A percentile compares a stretch with the other conserved stretches of the same genome.
phyloP scores from a whole-genome alignment of 2,797 vertebrate species.

The Spondyliosoma cantharus region DNA sequence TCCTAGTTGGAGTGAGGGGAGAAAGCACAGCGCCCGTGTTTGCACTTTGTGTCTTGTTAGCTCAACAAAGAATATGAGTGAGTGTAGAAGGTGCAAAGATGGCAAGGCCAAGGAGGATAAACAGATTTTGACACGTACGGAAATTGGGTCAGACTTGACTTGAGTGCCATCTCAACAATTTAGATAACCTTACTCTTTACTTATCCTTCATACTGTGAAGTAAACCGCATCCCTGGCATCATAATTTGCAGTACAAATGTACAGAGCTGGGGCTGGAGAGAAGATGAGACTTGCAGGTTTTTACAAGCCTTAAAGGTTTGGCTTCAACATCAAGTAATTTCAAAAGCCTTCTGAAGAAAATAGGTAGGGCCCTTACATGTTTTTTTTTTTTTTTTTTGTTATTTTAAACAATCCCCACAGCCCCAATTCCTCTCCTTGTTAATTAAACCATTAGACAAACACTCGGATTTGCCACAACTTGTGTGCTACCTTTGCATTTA shows the following conservation, averaged over 20 bases:
- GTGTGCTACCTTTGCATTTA: not conserved
- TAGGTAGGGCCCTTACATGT: not conserved
- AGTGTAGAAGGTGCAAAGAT: not conserved
- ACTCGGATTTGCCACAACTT: not conserved
- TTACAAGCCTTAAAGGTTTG: constrained; percentile 42
- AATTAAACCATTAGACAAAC: not conserved
- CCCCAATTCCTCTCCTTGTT: not conserved
- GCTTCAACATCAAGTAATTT: constrained; percentile 35
- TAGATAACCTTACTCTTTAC: not conserved
- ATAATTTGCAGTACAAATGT: not conserved
- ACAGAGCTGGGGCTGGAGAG: not conserved
- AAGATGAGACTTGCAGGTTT: constrained; percentile 29
- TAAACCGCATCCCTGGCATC: constrained; percentile 3
- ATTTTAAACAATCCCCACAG: too few species aligned
- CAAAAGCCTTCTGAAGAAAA: constrained; percentile 18
- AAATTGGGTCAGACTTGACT: constrained; percentile 16
- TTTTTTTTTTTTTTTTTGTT: not conserved
- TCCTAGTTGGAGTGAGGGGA: not conserved
- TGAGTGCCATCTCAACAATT: constrained; percentile 5
- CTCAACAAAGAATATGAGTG: constrained; percentile 13
- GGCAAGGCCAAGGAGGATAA: not conserved
- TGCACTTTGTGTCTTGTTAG: constrained; percentile 37
- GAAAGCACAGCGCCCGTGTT: constrained; percentile 19
- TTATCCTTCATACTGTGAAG: not conserved
- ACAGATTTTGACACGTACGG: constrained; percentile 7